Evolutionary conservation across 1,140 invertebrate genomes (phyloP).

Genomic region (Pseudomyrmex sp.): DNA sequence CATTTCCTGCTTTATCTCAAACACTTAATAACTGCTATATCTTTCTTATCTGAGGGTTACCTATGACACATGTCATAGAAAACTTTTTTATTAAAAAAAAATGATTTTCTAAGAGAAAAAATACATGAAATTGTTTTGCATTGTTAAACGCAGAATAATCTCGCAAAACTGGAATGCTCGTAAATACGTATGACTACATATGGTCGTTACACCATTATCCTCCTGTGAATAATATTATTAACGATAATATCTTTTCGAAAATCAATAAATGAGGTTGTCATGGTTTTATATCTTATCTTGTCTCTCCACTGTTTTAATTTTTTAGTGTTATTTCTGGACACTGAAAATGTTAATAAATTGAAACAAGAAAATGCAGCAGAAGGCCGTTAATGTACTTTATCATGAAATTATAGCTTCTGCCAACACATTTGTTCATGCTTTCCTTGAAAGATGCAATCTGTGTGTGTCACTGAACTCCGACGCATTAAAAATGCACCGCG

Average conservation of each 20-base stretch:
- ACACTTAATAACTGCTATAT: not conserved
- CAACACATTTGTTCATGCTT: not conserved
- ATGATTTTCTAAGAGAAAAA: not conserved
- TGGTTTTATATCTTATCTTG: no score
- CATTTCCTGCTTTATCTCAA: not conserved
- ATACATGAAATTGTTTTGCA: not conserved
- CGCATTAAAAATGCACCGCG: not conserved
- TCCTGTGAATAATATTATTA: not conserved
- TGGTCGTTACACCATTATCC: not conserved
- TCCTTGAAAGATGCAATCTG: not conserved
- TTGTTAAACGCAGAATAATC: not conserved
- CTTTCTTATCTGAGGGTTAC: conserved; percentile 1
- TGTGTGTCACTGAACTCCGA: not conserved
- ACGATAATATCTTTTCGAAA: not conserved
- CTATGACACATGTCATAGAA: not conserved
- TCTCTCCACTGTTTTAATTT: no score
- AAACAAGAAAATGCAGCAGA: no score
- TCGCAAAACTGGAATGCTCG: no score
- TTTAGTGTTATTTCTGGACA: no score
- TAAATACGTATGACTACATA: not conserved
- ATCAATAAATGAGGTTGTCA: no score
- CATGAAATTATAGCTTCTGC: not conserved
- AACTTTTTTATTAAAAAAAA: not conserved
- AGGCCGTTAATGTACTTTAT: no score
- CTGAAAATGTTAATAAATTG: no score